Base-by-base conservation (phyloP, 2,888 invertebrate genomes). In the Orthosia gothica region DNA sequence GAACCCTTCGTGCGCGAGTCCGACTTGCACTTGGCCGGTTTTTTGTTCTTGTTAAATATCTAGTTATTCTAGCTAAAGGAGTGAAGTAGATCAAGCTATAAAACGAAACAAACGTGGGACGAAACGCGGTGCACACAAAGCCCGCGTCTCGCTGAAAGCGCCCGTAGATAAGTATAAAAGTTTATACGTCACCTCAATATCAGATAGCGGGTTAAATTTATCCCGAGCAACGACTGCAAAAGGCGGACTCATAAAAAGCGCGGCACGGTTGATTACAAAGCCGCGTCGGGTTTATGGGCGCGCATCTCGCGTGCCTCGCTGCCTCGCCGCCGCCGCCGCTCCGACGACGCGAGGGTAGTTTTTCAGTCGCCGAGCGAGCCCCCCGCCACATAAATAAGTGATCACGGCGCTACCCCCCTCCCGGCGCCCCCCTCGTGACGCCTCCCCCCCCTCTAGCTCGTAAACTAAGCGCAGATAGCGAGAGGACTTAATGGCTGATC, bases 401-500 rank as follows among this genome's bases (percentile, higher is more conserved):
- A 96, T 95, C 95, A 92, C 93, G 85, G 87, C 86, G 80, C 81
- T 74, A 71, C 86, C 86, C 90, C 89, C 89, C 89, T 70, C 76
- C 89, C 83, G 84, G 86, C 79, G 80, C 79, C 90, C 83, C 88
- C 85, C 88, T 84, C 84, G 78, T 83, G 83, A 83, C 87, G 85
- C 90, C 91, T 89, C 93, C 93, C 94, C 94, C 74, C 95, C 95
- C 91, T 90, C 93, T 65, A 79, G 93, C 95, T 96, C 96, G 96
- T 96, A 96, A 96, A 96, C 96, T 95, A 94, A 95, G 95, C 95
- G 92, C 93, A 95, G 96, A 96, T 96, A 96, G 95, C 95, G 94
- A 94, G 94, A 95, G 95, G 95, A 95, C 96, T 95, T 96, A 96
- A 96, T 96, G 96, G 96, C 96, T 96, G 96, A 96, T 96, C 96